Base-by-base conservation (phyloP, 2,797 vertebrate genomes). In the Antrozous pallidus region DNA sequence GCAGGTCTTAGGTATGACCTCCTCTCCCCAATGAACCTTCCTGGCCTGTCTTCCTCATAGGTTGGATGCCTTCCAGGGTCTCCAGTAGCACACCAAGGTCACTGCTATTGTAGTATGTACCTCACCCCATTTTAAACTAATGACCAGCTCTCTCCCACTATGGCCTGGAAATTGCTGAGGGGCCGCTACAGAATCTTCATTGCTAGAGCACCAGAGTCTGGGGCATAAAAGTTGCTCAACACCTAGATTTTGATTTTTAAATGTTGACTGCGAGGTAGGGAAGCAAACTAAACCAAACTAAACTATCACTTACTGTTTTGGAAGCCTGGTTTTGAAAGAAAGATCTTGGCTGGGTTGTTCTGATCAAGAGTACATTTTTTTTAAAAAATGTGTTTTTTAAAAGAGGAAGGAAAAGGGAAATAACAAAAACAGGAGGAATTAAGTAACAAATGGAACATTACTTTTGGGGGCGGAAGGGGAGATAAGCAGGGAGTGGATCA, bases 381-480 rank as follows among this genome's bases (percentile, higher is more conserved):
- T 78, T 40, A 12, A 38, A 65, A n/a, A n/a, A 54, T 4, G 40
- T 73, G 4, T 24, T 56, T n/a, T 80, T 91, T 77, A n/a, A n/a
- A 95, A 91, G 38, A 9, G 3, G 36, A 85, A 95, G 51, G 80
- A 14, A 93, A 36, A 61, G 14, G 9, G 5, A 81, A 75, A 86
- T 40, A 22, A 11, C 47, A 42, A 93, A 79, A 82, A 79, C 12
- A 45, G 22, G 24, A 38, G 18, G 91, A 78, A 69, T 73, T n/a
- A 49, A 90, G 11, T 9, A 77, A 81, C 85, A 70, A 31, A 58
- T 33, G 22, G 28, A 67, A 26, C 8, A 8, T n/a, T 58, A 7
- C 10, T 40, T 38, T 67, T 31, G 8, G n/a, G 3, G 22, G 67
- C 0, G 18, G 10, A 8, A 54, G 26, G 26, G 58, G 28, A 14